These are phyloP conservation scores for Anser brachyrhynchus DNA, from an alignment of 2,113 vertebrate species.

Conservation along the genomic window DNA sequence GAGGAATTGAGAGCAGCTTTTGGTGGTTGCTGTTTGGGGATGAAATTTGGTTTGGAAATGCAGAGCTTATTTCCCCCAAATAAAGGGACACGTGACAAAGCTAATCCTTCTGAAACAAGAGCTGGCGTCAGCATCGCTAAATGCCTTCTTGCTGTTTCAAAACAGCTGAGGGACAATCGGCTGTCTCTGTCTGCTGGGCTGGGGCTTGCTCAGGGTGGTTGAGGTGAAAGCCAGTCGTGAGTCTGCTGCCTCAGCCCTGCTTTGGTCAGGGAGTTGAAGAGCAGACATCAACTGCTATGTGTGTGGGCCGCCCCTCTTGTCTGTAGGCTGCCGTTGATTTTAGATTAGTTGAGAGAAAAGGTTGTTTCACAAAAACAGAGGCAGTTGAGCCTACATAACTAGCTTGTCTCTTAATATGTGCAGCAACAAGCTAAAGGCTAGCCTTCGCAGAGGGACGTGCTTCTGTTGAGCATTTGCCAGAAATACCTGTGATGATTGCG, in stretches of 20 bases:
- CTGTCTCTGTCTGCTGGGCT: rapidly evolving
- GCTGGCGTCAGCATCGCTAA: neutral
- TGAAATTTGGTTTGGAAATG: neutral
- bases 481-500: neutral
- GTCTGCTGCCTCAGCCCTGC: neutral
- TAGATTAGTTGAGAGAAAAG: neutral
- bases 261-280: neutral
- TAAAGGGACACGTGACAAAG: neutral
- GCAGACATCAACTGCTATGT: neutral
- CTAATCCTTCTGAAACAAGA: neutral
- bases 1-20: neutral
- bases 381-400: neutral
- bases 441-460: neutral
- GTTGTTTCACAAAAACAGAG: neutral
- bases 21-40: neutral
- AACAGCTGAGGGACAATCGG: neutral
- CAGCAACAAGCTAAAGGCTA: neutral
- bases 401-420: neutral
- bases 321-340: neutral
- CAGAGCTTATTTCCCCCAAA: neutral
- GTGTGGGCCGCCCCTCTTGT: neutral
- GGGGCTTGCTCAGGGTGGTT: neutral
- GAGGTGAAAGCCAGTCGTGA: neutral
- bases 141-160: neutral
- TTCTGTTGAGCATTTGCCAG: neutral